These are phyloP conservation scores for Gambelia wislizenii DNA, from an alignment of 2,797 vertebrate genomes.

Conservation along the genomic window DNA sequence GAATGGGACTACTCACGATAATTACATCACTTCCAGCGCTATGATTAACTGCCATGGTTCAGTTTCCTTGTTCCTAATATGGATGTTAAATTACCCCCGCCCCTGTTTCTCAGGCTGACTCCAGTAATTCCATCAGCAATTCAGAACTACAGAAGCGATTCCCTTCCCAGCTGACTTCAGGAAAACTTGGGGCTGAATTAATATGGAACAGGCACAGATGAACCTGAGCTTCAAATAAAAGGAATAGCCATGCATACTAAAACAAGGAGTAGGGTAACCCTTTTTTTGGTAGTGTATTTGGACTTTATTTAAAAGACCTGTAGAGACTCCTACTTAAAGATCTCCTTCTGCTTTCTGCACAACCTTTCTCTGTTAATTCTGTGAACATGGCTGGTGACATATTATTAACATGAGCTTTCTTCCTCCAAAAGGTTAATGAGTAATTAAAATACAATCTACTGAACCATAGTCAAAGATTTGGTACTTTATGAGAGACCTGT, in stretches of 20 bases:
- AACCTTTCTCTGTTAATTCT: neutral
- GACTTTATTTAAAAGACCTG: conserved; percentile 2
- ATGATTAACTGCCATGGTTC: too few species aligned
- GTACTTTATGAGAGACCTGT: neutral
- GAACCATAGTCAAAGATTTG: neutral
- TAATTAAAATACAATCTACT: conserved; percentile 10
- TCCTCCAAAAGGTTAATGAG: neutral
- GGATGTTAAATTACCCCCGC: too few species aligned
- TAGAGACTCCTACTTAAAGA: neutral
- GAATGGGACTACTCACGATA: too few species aligned
- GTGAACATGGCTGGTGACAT: neutral
- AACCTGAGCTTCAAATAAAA: neutral
- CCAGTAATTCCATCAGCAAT: conserved; percentile 11
- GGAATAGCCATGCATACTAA: neutral
- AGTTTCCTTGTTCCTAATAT: neutral
- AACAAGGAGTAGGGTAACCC: neutral
- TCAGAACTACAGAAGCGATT: neutral
- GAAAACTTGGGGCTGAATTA: conserved; percentile 23
- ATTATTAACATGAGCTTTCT: neutral
- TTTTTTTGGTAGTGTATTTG: neutral
- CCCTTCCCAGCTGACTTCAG: conserved; percentile 14
- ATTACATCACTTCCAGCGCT: too few species aligned
- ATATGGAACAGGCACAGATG: conserved; percentile 16
- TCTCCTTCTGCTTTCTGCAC: neutral
- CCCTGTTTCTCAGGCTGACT: neutral